These are phyloP conservation scores for Calliphora vicina DNA, from an alignment of 1,140 invertebrate genomes.

Conservation along the genomic window DNA sequence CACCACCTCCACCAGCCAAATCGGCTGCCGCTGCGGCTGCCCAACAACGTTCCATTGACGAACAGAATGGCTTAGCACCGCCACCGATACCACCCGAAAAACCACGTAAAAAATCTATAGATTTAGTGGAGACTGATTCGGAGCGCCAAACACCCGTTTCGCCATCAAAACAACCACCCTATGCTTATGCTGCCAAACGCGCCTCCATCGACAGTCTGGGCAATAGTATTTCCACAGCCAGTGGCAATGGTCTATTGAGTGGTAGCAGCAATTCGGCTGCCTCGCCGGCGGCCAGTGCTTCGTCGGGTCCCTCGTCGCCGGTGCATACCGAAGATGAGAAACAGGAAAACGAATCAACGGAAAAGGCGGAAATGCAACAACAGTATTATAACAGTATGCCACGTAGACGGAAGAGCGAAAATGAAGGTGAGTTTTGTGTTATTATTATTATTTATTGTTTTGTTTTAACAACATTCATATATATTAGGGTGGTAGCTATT, in stretches of 20 bases:
- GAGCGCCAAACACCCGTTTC: conserved; percentile 49
- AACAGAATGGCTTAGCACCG: conserved; percentile 42
- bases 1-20: conserved; percentile 54
- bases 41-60: conserved; percentile 48
- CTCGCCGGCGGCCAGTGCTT: conserved; percentile 59
- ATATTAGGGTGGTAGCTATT: too few species aligned
- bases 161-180: conserved; percentile 37
- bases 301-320: conserved; percentile 66
- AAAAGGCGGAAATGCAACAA: conserved; percentile 61
- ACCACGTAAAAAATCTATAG: conserved; percentile 59
- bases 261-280: conserved; percentile 55
- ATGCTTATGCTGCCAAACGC: conserved; percentile 47
- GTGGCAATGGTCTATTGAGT: conserved; percentile 39
- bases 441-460: too few species aligned
- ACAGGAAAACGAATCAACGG: conserved; percentile 66
- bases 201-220: conserved; percentile 50
- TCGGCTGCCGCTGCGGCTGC: conserved; percentile 56
- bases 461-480: too few species aligned
- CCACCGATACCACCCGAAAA: conserved; percentile 58
- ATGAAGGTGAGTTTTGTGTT: conserved; percentile 61
- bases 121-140: conserved; percentile 56
- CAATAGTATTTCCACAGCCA: neutral
- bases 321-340: conserved; percentile 66
- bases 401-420: conserved; percentile 53
- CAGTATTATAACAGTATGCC: conserved; percentile 51